Conservation (phyloP, 2,113 vertebrate species). For the Scartelaos histophorus region DNA sequence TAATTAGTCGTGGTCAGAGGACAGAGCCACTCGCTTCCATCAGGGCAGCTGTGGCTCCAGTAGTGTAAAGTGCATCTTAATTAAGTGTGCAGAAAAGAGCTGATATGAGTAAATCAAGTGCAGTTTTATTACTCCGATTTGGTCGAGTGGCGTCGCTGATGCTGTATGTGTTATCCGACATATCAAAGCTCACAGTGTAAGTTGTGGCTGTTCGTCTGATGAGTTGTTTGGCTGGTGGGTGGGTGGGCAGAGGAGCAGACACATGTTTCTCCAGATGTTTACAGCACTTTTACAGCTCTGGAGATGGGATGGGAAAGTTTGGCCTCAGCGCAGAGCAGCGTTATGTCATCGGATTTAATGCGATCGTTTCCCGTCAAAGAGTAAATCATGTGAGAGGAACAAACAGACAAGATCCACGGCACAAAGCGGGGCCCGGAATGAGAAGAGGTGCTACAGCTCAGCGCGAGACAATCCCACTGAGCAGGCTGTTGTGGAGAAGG, state of each 20-base stretch:
- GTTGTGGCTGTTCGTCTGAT: background rate
- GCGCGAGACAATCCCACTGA: background rate
- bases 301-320: constrained; percentile 2
- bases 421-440: background rate
- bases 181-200: too few species aligned
- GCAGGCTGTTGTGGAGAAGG: background rate
- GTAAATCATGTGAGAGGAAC: background rate
- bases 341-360: constrained; percentile 11
- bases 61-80: too few species aligned
- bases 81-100: too few species aligned
- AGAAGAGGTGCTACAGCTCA: background rate
- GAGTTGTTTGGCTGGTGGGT: background rate
- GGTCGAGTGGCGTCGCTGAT: too few species aligned
- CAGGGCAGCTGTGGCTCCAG: too few species aligned
- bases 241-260: constrained; percentile 1
- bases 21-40: too few species aligned
- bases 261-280: constrained; percentile 17
- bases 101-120: too few species aligned
- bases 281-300: background rate
- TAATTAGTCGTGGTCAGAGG: too few species aligned
- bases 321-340: background rate
- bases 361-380: background rate
- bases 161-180: too few species aligned
- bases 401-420: background rate
- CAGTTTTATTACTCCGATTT: too few species aligned